A percentile compares a stretch with the other conserved stretches of the same genome.
phyloP scores from a whole-genome alignment of 2,797 vertebrate genomes.

The Xyrichtys novacula region DNA sequence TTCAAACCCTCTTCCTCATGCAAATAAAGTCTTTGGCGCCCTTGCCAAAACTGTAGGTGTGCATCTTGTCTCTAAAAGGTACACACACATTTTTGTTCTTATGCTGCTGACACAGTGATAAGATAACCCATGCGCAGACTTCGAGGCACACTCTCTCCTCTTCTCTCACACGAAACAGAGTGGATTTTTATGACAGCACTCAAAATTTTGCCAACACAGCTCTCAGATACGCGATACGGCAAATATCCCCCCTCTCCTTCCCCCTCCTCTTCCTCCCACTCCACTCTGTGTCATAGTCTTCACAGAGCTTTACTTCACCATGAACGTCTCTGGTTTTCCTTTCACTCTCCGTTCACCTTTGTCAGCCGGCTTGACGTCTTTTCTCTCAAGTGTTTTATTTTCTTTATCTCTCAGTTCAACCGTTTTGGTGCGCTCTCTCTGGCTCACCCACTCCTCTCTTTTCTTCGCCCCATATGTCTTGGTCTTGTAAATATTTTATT shows the following conservation, averaged over 20 bases:
- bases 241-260: constrained; percentile 7
- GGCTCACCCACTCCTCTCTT: not conserved
- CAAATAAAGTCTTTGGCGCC: constrained; percentile 20
- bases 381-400: constrained; percentile 40
- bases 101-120: constrained; percentile 73
- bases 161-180: constrained; percentile 43
- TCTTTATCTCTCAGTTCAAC: constrained; percentile 23
- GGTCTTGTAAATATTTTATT: constrained; percentile 53
- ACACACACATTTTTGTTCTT: not conserved
- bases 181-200: constrained; percentile 72
- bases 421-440: not conserved
- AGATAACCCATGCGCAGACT: constrained; percentile 60
- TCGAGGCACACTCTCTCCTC: constrained; percentile 11
- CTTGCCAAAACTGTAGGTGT: constrained; percentile 8
- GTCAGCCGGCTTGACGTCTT: not conserved
- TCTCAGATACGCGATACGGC: constrained; percentile 29
- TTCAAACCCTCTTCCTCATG: not conserved
- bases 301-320: constrained; percentile 24
- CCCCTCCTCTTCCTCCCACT: not conserved
- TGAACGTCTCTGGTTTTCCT: constrained; percentile 4
- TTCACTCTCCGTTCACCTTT: not conserved
- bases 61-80: constrained; percentile 2
- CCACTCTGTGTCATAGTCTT: constrained; percentile 22
- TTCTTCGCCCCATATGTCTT: constrained; percentile 14
- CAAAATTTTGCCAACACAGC: constrained; percentile 68